Evolutionary conservation across 2,113 vertebrate species (phyloP), one percentile per base, ranked within the genome.

Genomic region (Eulacestoma nigropectus): DNA sequence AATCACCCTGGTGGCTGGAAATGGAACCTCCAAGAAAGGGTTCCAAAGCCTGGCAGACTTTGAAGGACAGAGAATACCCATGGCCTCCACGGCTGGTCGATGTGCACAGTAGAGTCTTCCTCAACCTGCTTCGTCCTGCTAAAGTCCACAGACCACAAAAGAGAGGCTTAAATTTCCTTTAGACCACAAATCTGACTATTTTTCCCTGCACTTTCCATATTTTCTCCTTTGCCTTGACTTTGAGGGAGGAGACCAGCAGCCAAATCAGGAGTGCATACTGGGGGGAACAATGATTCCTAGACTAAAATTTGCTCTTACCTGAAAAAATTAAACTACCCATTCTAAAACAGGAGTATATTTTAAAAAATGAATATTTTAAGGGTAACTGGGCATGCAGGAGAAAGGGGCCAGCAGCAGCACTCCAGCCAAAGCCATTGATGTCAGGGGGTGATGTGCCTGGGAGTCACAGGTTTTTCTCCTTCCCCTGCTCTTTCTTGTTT

Each of bases 321-420:
- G 8, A 35, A 22, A 62, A 64, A 70, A 29, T n/a, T 2, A 84
- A 89, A 69, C 2, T 20, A 35, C 5, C 11, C 33, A 13, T 22
- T 72, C 44, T 65, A 42, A 80, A 95, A 67, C 1, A 67, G 25
- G 17, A 35, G 6, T 44, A 15, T 35, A 44, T 39, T 79, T 67
- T 7, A 0, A 14, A 21, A 56, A 73, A 52, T 4, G 1, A 11
- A 35, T 60, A 9, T 11, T 49, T 5, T 41, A 62, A 53, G 15
- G 7, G 10, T 2, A 16, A 56, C 32, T 53, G 27, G 16, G 6
- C 39, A 26, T 5, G 16, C 37, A 72, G 42, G 35, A 84, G 25
- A 44, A 80, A 72, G 13, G 11, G 8, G 2, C 11, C 13, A 27
- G 68, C 59, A 89, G 17, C 46, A 77, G 23, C 42, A 50, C 5